Evolutionary conservation across 2,888 invertebrate genomes (phyloP).

Genomic region (Nomada fucata): DNA sequence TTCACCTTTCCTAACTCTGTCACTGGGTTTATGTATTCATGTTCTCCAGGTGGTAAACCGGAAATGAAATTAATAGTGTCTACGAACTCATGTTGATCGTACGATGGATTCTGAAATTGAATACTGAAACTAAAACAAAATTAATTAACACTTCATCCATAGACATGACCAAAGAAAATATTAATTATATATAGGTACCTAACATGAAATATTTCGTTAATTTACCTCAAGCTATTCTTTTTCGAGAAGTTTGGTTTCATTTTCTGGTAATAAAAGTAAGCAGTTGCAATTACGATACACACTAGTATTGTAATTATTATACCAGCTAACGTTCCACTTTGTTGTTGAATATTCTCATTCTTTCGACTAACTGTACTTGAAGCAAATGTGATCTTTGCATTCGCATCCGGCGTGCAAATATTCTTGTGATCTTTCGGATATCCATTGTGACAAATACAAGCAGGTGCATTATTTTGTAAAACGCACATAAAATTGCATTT

Average conservation of each 20-base stretch:
- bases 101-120: constrained; percentile 81
- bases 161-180: neutral
- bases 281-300: constrained; percentile 55
- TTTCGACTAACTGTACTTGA: neutral
- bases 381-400: constrained; percentile 33
- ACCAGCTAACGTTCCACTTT: constrained; percentile 54
- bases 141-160: neutral
- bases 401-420: constrained; percentile 55
- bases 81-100: constrained; percentile 65
- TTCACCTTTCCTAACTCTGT: constrained; percentile 47
- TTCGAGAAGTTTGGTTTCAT: constrained; percentile 47
- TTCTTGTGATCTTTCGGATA: constrained; percentile 43
- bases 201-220: neutral
- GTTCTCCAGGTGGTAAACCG: constrained; percentile 77
- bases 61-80: constrained; percentile 60
- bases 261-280: constrained; percentile 75
- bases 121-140: constrained; percentile 71
- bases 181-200: too few relatives aligned
- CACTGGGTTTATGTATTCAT: constrained; percentile 81
- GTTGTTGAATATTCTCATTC: neutral
- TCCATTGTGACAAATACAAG: constrained; percentile 87
- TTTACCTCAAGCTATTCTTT: constrained; percentile 50
- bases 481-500: constrained; percentile 88
- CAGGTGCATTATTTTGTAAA: constrained; percentile 83
- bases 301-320: constrained; percentile 64